Base-by-base conservation (phyloP, 1,140 invertebrate species). In the Camponotus pennsylvanicus region DNA sequence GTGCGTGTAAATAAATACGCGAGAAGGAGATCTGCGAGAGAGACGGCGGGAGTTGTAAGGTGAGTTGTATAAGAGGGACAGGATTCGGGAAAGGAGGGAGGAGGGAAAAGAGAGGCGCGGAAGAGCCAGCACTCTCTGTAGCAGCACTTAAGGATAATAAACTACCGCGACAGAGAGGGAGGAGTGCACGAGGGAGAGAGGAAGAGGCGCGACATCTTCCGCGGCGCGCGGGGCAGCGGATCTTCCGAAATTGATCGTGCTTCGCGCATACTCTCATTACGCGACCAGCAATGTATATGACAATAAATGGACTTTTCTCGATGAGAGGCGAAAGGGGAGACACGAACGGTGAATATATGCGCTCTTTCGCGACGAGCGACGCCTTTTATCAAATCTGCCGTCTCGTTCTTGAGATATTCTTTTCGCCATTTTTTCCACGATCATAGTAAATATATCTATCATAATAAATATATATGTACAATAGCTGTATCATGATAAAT, bases 191-290 rank as follows among this genome's bases (percentile, higher is more conserved):
- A 45, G 13, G 9, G 40, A 18, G 27, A 34, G 63, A 49, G 64
- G 63, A 6, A 40, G 66, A 59, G 13, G 9, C 27, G 89, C 89
- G 88, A 90, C 89, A 90, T 90, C 89, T 90, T 90, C 80, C 89
- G 79, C 80, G 85, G 69, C 66, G 88, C 73, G 32, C 40, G 52
- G 67, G 63, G 40, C 55, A 49, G 88, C 86, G 84, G 88, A 89
- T 90, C 88, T 87, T 87, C 88, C 89, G 89, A 90, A 90, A 90
- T 90, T 90, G 88, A 90, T 90, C 89, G 88, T 80, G 75, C 85
- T 76, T 87, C 89, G 89, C 86, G 89, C 88, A 90, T 79, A 90
- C 89, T 90, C 89, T 90, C 89, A 80, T 90, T 90, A 90, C 89
- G 55, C 79, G 83, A 85, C 79, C 70, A 61, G 63, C 80, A n/a